These are phyloP conservation scores for Athalia rosae DNA, from an alignment of 2,888 invertebrate species.

Conservation along the genomic window DNA sequence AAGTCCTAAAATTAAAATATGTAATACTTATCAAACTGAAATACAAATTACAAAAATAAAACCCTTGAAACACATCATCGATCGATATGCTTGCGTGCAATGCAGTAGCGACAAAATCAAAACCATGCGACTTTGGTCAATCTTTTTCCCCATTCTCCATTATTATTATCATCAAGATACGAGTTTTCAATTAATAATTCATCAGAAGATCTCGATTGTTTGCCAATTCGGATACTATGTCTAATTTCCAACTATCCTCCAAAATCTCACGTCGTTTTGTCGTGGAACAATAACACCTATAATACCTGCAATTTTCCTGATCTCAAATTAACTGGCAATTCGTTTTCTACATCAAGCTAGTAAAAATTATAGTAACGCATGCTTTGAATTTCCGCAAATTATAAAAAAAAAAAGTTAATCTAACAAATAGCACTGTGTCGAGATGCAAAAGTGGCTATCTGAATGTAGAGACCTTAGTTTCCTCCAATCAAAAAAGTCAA, in stretches of 20 bases:
- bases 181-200: conserved; percentile 14
- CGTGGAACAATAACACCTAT: conserved; percentile 12
- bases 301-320: conserved; percentile 31
- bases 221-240: neutral
- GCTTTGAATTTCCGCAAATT: neutral
- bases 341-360: conserved; percentile 7
- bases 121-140: conserved; percentile 40
- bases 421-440: neutral
- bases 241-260: neutral
- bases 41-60: conserved; percentile 51
- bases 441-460: neutral
- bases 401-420: neutral
- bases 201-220: neutral
- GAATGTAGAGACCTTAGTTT: conserved; percentile 25
- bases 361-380: conserved; percentile 22
- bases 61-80: conserved; percentile 38
- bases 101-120: conserved; percentile 24
- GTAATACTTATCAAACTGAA: conserved; percentile 39
- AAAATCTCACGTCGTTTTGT: neutral
- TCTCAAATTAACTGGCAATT: conserved; percentile 16
- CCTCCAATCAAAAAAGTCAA: conserved; percentile 18
- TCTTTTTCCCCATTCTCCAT: neutral
- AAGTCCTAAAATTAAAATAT: conserved; percentile 40
- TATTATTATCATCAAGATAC: conserved; percentile 16
- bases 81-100: conserved; percentile 26